phyloP scores from a whole-genome alignment of 1,140 invertebrate genomes.

The Teleopsis dalmanni region DNA sequence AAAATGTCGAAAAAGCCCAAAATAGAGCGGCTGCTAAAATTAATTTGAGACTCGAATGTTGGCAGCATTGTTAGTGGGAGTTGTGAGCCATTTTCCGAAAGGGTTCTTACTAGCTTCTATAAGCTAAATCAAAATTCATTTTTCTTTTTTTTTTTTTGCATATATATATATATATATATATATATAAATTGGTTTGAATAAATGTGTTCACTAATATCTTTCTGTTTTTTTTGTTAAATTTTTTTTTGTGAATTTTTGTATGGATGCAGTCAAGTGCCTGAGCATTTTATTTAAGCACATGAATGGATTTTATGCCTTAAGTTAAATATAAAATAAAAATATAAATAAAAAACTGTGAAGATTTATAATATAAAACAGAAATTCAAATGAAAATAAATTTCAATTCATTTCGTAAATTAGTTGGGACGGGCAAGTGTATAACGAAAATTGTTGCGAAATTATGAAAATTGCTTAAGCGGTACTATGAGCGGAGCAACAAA shows the following conservation, averaged over 20 bases:
- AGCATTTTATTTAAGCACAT: slow-evolving; percentile 44
- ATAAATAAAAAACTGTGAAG: background rate
- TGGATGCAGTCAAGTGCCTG: slow-evolving; percentile 44
- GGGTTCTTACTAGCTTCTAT: background rate
- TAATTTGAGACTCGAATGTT: slow-evolving; percentile 9
- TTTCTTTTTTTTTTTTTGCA: slow-evolving; percentile 5
- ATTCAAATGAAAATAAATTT: slow-evolving; percentile 17
- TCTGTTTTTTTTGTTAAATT: slow-evolving; percentile 1
- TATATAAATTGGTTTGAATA: background rate
- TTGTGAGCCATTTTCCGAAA: slow-evolving; percentile 1
- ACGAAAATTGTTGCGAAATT: slow-evolving; percentile 41
- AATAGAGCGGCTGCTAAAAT: slow-evolving; percentile 1
- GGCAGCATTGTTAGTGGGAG: slow-evolving; percentile 6
- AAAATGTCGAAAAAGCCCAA: too few species aligned
- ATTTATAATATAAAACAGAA: slow-evolving; percentile 7
- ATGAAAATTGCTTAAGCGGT: slow-evolving; percentile 31
- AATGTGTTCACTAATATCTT: background rate
- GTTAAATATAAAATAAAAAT: slow-evolving; percentile 6
- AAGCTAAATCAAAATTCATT: background rate
- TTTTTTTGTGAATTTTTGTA: slow-evolving; percentile 24
- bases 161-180: background rate
- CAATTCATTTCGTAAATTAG: slow-evolving; percentile 42
- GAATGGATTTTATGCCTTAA: slow-evolving; percentile 40
- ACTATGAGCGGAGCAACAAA: background rate
- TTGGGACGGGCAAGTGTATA: slow-evolving; percentile 2